A percentile compares a stretch with the other conserved stretches of the same genome.
Evolutionary conservation across 2,797 vertebrate genomes (phyloP).

Genomic region (Pseudopleuronectes americanus): DNA sequence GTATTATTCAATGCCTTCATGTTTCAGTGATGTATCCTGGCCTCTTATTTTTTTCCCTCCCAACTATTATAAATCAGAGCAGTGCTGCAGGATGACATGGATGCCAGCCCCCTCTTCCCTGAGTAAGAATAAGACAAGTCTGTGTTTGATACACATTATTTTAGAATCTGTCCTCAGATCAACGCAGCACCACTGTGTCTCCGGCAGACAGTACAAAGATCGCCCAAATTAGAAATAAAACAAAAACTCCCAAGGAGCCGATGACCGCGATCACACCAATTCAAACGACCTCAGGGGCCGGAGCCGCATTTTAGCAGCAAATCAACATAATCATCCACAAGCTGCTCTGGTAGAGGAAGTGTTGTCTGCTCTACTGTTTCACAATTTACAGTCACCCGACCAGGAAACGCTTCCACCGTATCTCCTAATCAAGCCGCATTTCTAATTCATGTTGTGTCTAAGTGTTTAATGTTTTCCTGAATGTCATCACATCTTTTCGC

Average conservation of each 20-base stretch:
- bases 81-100: conserved; percentile 62
- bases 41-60: conserved; percentile 55
- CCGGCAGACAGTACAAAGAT: conserved; percentile 58
- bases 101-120: conserved; percentile 62
- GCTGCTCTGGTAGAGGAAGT: conserved; percentile 28
- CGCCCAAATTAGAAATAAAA: conserved; percentile 61
- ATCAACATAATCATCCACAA: conserved; percentile 29
- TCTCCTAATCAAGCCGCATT: conserved; percentile 37
- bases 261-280: conserved; percentile 12
- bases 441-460: conserved; percentile 30
- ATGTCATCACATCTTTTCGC: conserved; percentile 24
- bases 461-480: conserved; percentile 18
- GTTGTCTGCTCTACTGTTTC: conserved; percentile 34
- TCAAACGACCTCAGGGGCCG: conserved; percentile 22
- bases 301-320: conserved; percentile 29
- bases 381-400: conserved; percentile 23
- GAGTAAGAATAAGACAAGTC: conserved; percentile 53
- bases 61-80: conserved; percentile 73
- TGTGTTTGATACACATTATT: conserved; percentile 67
- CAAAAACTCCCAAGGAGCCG: conserved; percentile 2
- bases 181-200: conserved; percentile 51
- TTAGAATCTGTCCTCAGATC: conserved; percentile 62
- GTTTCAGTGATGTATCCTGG: conserved; percentile 68
- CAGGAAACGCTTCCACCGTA: conserved; percentile 16
- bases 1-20: conserved; percentile 73